Evolutionary conservation across 2,113 vertebrate genomes (phyloP), one percentile per base, ranked within the genome.

Genomic region (Chaetura pelagica): DNA sequence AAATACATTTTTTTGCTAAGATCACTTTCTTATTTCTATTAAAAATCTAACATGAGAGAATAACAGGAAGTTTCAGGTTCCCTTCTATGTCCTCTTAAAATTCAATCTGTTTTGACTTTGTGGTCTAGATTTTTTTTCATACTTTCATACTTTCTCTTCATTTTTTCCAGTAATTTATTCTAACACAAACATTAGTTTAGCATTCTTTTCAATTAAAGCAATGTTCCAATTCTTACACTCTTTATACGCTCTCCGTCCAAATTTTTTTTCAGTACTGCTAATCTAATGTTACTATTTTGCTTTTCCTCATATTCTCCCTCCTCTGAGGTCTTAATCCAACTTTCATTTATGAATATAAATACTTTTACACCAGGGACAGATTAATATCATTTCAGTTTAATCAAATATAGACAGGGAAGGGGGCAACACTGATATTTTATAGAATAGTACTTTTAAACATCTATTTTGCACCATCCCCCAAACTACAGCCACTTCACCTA

Each of bases 141-240:
- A 74, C 48, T 49, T 87, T 34, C 38, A 34, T 79, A 71, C 32
- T 76, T 78, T 42, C 78, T 87, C 44, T 83, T 90, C 24, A 22
- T 2, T 78, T 89, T 77, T 89, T 10, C 48, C 79, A 92, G 83
- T 76, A 85, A 80, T 83, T 94, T 93, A 79, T 88, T 88, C 62
- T 94, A 92, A 86, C 19, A 61, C 32, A 93, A 96, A 86, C 40
- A 86, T 94, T 94, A 90, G 84, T 82, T 93, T 90, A 92, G 91
- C 67, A 89, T 90, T 88, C 75, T 69, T 79, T 92, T 90, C 76
- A 69, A 80, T 73, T 80, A 80, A 57, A 88, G 35, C 29, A 44
- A 30, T 1, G 29, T 66, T 94, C 79, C 86, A 88, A 13, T 83
- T 90, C 63, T 94, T 84, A 64, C 72, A 59, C n/a, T 74, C 20